Evolutionary conservation across 2,888 invertebrate genomes (phyloP), one percentile per base, ranked within the genome.

Genomic region (Dolichomitus sp.): DNA sequence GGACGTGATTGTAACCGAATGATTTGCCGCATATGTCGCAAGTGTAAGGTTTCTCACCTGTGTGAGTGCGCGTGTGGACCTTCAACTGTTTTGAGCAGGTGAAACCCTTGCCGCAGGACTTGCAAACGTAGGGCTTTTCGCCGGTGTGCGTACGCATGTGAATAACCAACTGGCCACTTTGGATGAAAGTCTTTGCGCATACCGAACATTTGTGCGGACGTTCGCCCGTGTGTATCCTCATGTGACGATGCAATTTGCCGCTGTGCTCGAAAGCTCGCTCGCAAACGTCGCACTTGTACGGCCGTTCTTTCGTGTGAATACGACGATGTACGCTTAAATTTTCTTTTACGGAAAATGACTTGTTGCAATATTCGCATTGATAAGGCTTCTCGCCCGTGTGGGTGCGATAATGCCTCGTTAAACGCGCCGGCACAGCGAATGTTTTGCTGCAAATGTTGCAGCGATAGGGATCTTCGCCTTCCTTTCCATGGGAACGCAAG

Each of bases 301-400:
- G 98, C 1, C 98, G 95, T 93, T 98, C 98, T 94, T 98, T 98
- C 80, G 98, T 98, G 93, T 98, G 98, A 86, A 98, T 98, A 80
- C 98, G 96, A 52, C 95, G 93, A 93, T 98, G 98, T 14, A 98
- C 98, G 94, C 98, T 98, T 80, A 98, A 95, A 93, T 98, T 98
- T 94, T 98, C 98, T 94, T 98, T 98, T 9, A 98, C 98, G 91
- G 98, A 98, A 94, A 98, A 98, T 91, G 97, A 97, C 94, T 98
- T 98, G 94, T 97, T 97, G 94, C 98, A 98, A 93, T 97, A 98
- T 93, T 98, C 98, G 94, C 98, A 98, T 93, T 97, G 96, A 93
- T 98, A 98, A 0, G 98, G 98, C 88, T 98, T 96, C 92, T 98
- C 98, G 48, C 98, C 98, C 30, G 98, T 98, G 92, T 98, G 98